These are phyloP conservation scores for Pandemis cinnamomeana DNA, from an alignment of 2,888 invertebrate genomes.

Conservation along the genomic window DNA sequence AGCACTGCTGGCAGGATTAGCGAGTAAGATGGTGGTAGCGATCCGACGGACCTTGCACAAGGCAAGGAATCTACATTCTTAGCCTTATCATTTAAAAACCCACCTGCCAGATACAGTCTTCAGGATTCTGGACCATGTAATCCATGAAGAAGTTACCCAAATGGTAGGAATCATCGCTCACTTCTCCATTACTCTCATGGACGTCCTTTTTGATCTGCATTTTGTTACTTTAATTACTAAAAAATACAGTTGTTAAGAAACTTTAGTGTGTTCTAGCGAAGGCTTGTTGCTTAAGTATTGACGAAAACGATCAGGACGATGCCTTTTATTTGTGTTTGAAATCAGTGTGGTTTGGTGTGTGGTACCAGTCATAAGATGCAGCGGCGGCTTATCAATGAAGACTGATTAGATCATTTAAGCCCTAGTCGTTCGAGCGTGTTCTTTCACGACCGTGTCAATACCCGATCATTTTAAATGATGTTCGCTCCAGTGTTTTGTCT, in stretches of 20 bases:
- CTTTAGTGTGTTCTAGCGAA: neutral
- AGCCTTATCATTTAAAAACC: conserved; percentile 2
- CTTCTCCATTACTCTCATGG: neutral
- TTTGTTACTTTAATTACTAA: neutral
- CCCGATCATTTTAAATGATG: no score
- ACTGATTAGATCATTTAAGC: neutral
- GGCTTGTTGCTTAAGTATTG: neutral
- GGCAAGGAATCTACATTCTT: no score
- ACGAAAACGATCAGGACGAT: neutral
- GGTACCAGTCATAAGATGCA: neutral
- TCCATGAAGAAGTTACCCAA: conserved; percentile 28
- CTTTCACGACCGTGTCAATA: no score
- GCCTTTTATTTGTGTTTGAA: conserved; percentile 5
- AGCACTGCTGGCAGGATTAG: no score
- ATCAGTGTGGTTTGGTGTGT: neutral
- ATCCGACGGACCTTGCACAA: no score
- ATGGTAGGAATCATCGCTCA: neutral
- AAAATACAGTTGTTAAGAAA: neutral
- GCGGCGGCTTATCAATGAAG: neutral
- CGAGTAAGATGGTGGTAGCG: no score
- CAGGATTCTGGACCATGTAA: neutral
- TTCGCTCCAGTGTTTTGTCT: no score
- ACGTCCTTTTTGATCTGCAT: conserved; percentile 9
- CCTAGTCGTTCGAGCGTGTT: no score
- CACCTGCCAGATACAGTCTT: conserved; percentile 30